phyloP scores from a whole-genome alignment of 2,888 invertebrate genomes.

The Chymomyza amoena region DNA sequence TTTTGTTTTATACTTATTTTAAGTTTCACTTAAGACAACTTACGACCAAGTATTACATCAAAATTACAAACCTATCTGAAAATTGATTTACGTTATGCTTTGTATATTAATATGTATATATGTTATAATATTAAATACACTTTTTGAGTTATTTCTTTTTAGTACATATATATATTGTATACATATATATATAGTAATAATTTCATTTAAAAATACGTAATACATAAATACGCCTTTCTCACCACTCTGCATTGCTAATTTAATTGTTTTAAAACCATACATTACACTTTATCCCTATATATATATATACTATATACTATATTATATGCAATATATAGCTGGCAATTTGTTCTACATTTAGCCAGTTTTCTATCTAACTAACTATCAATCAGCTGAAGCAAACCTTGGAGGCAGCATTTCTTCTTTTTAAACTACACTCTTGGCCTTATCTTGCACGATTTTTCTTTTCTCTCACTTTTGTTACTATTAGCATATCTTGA shows the following conservation, averaged over 20 bases:
- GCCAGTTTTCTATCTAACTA: neutral
- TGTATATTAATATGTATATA: slow-evolving; percentile 5
- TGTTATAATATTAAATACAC: neutral
- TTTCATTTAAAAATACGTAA: slow-evolving; percentile 67
- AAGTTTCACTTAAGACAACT: slow-evolving; percentile 49
- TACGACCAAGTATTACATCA: slow-evolving; percentile 55
- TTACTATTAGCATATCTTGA: slow-evolving; percentile 14
- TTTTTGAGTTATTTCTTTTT: neutral
- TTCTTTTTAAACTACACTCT: neutral
- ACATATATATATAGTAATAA: slow-evolving; percentile 50
- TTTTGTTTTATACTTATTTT: slow-evolving; percentile 29
- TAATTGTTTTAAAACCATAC: slow-evolving; percentile 47
- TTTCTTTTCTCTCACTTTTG: slow-evolving; percentile 18
- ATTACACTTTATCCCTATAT: slow-evolving; percentile 60
- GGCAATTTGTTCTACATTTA: slow-evolving; percentile 22
- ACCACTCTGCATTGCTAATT: slow-evolving; percentile 19
- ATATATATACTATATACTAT: slow-evolving; percentile 17
- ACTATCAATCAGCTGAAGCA: neutral
- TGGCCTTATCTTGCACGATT: slow-evolving; percentile 9
- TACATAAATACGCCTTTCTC: slow-evolving; percentile 58
- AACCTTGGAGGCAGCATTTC: slow-evolving; percentile 14
- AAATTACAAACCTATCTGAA: slow-evolving; percentile 60
- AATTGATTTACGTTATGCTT: slow-evolving; percentile 47
- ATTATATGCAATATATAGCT: slow-evolving; percentile 26
- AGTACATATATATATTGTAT: slow-evolving; percentile 22